These are phyloP conservation scores for Lasiommata megera DNA, from an alignment of 2,888 invertebrate species.

Conservation along the genomic window DNA sequence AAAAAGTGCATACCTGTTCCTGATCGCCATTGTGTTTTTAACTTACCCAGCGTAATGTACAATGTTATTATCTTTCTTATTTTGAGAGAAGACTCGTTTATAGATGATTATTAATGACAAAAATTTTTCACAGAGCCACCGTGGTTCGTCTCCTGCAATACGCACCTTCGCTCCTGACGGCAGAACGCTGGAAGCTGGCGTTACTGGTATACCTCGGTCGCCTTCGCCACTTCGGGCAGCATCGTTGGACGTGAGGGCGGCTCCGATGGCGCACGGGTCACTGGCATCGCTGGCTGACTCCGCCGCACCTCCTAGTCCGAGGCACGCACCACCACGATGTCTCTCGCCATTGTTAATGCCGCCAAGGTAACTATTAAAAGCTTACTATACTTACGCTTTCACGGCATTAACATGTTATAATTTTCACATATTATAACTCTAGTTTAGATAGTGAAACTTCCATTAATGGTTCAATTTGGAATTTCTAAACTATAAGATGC, in stretches of 20 bases:
- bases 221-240: slow-evolving; percentile 90
- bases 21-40: too few relatives aligned
- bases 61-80: too few relatives aligned
- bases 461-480: too few relatives aligned
- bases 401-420: neutral
- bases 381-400: too few relatives aligned
- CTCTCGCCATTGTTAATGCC: slow-evolving; percentile 90
- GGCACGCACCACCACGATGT: slow-evolving; percentile 80
- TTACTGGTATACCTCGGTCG: slow-evolving; percentile 84
- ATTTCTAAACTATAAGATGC: too few relatives aligned
- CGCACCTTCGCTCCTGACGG: slow-evolving; percentile 92
- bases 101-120: neutral
- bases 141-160: slow-evolving; percentile 92
- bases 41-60: too few relatives aligned
- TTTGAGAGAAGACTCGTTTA: too few relatives aligned
- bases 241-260: slow-evolving; percentile 88
- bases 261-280: slow-evolving; percentile 87
- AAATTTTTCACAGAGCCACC: slow-evolving; percentile 80
- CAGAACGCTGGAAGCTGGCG: slow-evolving; percentile 79
- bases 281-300: slow-evolving; percentile 83
- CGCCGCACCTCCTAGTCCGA: slow-evolving; percentile 68
- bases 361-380: slow-evolving; percentile 67
- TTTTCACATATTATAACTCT: too few relatives aligned
- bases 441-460: too few relatives aligned
- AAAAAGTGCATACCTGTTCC: too few relatives aligned